A percentile compares a stretch with the other conserved stretches of the same genome.
Evolutionary conservation across 2,797 vertebrate species (phyloP).

Genomic region (Lemur catta): DNA sequence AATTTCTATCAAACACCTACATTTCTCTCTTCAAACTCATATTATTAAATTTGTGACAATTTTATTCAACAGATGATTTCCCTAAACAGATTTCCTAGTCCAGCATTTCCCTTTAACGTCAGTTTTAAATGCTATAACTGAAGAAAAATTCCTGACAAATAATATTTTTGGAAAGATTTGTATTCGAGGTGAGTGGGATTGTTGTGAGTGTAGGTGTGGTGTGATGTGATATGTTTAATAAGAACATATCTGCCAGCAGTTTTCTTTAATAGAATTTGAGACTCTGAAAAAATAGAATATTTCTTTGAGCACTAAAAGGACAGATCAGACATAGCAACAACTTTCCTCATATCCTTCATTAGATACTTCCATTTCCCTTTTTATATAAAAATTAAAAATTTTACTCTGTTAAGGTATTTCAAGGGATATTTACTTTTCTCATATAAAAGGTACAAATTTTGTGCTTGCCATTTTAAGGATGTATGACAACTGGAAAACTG

Average conservation of each 20-base stretch:
- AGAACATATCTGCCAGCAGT: background rate
- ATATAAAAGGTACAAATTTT: background rate
- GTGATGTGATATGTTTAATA: background rate
- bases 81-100: background rate
- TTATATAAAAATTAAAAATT: background rate
- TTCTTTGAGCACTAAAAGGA: background rate
- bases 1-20: background rate
- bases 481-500: background rate
- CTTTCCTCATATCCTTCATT: background rate
- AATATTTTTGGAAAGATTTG: background rate
- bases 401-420: background rate
- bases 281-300: background rate
- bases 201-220: background rate
- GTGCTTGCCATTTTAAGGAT: background rate
- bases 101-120: background rate
- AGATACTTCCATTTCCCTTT: background rate
- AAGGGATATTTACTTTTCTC: background rate
- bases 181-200: background rate
- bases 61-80: background rate
- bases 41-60: background rate
- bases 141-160: background rate
- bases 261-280: slow-evolving; percentile 21
- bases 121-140: background rate
- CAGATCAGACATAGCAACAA: background rate
- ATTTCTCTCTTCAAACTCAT: background rate